These are phyloP conservation scores for Pholis gunnellus DNA, from an alignment of 2,113 vertebrate species.

Conservation along the genomic window DNA sequence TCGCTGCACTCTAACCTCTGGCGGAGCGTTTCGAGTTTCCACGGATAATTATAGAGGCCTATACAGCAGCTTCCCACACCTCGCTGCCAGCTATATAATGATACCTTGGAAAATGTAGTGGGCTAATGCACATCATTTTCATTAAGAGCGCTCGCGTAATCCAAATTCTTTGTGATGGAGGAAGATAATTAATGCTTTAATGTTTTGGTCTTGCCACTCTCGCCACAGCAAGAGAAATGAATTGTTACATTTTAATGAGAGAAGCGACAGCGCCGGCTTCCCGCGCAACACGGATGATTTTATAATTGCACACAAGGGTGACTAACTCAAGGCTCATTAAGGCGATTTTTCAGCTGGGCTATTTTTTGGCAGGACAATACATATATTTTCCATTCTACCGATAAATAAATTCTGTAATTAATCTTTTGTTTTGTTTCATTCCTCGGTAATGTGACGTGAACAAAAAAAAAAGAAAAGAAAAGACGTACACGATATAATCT, in stretches of 20 bases:
- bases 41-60: conserved; percentile 93
- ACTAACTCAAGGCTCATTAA: conserved; percentile 81
- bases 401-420: conserved; percentile 71
- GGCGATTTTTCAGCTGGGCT: conserved; percentile 75
- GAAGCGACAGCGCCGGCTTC: conserved; percentile 91
- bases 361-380: conserved; percentile 72
- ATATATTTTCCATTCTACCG: conserved; percentile 58
- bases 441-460: conserved; percentile 11
- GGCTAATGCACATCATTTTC: conserved; percentile 90
- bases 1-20: conserved; percentile 66
- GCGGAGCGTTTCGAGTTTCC: conserved; percentile 62
- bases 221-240: conserved; percentile 90
- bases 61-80: conserved; percentile 93
- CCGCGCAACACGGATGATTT: conserved; percentile 89
- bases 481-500: conserved; percentile 57
- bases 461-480: conserved; percentile 20
- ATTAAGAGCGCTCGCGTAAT: conserved; percentile 94
- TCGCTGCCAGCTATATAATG: conserved; percentile 93
- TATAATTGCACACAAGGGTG: conserved; percentile 88
- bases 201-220: conserved; percentile 92
- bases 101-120: conserved; percentile 83
- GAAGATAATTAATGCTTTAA: conserved; percentile 98
- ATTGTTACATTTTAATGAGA: conserved; percentile 98
- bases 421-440: conserved; percentile 21
- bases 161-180: conserved; percentile 95